These are phyloP conservation scores for Myotis brandtii DNA, from an alignment of 2,113 vertebrate species.

Conservation along the genomic window DNA sequence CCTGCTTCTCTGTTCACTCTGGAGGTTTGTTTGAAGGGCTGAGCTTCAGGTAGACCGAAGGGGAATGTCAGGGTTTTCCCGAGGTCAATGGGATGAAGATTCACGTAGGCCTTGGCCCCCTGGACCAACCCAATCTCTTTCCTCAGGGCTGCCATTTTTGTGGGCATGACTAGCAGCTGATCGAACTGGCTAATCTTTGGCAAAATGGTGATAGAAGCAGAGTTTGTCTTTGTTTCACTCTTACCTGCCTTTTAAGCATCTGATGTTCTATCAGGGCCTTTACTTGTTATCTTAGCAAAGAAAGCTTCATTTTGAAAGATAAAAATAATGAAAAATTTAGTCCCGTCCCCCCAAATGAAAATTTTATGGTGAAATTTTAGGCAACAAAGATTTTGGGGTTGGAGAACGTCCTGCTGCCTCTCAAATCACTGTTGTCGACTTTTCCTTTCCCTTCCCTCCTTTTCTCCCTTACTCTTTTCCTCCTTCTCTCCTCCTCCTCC, in stretches of 20 bases:
- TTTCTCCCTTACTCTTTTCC: not conserved
- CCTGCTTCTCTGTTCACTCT: not conserved
- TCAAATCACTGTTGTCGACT: not conserved
- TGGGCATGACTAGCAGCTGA: not conserved
- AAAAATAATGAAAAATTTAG: not conserved
- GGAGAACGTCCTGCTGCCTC: not conserved
- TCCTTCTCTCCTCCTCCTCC: not conserved
- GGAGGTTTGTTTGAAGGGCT: not conserved
- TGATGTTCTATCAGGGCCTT: not conserved
- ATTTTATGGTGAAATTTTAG: not conserved
- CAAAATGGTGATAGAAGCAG: not conserved
- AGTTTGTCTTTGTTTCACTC: not conserved
- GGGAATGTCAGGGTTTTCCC: not conserved
- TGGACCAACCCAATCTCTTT: not conserved
- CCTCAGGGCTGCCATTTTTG: not conserved
- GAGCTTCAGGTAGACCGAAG: not conserved
- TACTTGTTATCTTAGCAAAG: not conserved
- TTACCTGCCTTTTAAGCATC: not conserved
- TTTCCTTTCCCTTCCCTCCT: not conserved
- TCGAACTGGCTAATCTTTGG: not conserved
- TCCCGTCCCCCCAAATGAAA: not conserved
- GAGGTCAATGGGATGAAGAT: not conserved
- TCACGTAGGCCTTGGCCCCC: not conserved
- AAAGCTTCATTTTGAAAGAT: slow-evolving; percentile 19
- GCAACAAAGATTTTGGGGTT: not conserved